Percentiles rank a stretch among this genome's conserved stretches.
Conservation (phyloP, 2,113 vertebrate species). For the Lophius piscatorius region DNA sequence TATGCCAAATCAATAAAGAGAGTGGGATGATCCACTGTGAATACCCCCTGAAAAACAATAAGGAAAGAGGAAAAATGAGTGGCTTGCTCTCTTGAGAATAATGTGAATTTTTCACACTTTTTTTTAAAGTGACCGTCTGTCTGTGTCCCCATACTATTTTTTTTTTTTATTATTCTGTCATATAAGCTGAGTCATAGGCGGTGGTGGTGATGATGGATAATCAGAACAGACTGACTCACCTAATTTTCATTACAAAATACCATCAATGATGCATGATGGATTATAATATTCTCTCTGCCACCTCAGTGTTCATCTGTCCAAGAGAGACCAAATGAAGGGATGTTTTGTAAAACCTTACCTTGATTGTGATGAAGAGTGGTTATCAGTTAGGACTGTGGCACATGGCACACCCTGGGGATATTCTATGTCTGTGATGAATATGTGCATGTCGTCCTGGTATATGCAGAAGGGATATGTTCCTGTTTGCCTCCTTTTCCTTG, state of each 20-base stretch:
- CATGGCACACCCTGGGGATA: constrained; percentile 29
- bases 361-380: constrained; percentile 51
- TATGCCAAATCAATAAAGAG: too few species aligned
- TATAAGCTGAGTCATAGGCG: constrained; percentile 51
- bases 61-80: too few species aligned
- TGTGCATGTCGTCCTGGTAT: constrained; percentile 27
- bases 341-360: constrained; percentile 49
- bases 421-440: constrained; percentile 29
- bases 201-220: constrained; percentile 57
- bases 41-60: too few species aligned
- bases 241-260: constrained; percentile 59
- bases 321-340: constrained; percentile 62
- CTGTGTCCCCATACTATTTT: background rate
- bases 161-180: constrained; percentile 25
- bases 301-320: constrained; percentile 55
- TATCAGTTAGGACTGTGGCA: constrained; percentile 51
- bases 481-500: constrained; percentile 23
- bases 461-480: constrained; percentile 22
- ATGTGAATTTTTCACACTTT: constrained; percentile 6
- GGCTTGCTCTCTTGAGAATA: constrained; percentile 13
- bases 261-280: constrained; percentile 58
- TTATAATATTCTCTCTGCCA: constrained; percentile 56
- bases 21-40: too few species aligned
- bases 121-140: constrained; percentile 12
- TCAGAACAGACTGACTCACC: constrained; percentile 55